These are phyloP conservation scores for Aspidiotus destructor DNA, from an alignment of 2,888 invertebrate species.

Conservation along the genomic window DNA sequence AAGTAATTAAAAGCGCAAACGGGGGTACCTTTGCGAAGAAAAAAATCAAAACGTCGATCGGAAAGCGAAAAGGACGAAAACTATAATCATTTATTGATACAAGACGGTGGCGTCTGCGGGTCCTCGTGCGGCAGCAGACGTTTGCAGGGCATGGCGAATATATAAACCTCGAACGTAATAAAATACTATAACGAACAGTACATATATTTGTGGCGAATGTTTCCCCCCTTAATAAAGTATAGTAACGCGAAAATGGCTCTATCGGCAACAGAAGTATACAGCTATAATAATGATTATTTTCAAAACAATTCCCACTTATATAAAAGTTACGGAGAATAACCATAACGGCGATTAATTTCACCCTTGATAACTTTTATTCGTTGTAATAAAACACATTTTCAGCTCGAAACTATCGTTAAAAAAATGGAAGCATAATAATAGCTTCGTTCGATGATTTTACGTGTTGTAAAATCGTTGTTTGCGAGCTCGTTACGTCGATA, in stretches of 20 bases:
- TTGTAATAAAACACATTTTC: slow-evolving; percentile 31
- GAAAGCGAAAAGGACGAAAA: neutral
- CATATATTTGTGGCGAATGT: neutral
- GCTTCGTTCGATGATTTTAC: slow-evolving; percentile 31
- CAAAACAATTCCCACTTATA: slow-evolving; percentile 21
- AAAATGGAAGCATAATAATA: slow-evolving; percentile 29
- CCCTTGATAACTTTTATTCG: slow-evolving; percentile 32
- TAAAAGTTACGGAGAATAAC: slow-evolving; percentile 31
- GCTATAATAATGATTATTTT: slow-evolving; percentile 4
- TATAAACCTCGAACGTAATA: neutral
- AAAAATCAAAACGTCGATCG: neutral
- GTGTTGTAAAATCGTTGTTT: slow-evolving; percentile 29
- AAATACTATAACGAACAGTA: slow-evolving; percentile 2
- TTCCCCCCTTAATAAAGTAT: neutral
- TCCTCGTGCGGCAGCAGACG: slow-evolving; percentile 4
- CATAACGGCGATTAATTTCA: slow-evolving; percentile 32
- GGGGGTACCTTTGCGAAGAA: neutral
- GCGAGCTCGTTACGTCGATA: slow-evolving; percentile 12
- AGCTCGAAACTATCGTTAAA: slow-evolving; percentile 28
- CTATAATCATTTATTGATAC: neutral
- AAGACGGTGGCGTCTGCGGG: slow-evolving; percentile 4
- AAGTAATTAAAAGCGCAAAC: too few relatives aligned
- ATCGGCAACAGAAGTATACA: slow-evolving; percentile 4
- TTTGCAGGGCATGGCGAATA: neutral
- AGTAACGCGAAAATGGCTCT: neutral